Conservation (phyloP, 2,113 vertebrate species). For the Gila orcuttii region DNA sequence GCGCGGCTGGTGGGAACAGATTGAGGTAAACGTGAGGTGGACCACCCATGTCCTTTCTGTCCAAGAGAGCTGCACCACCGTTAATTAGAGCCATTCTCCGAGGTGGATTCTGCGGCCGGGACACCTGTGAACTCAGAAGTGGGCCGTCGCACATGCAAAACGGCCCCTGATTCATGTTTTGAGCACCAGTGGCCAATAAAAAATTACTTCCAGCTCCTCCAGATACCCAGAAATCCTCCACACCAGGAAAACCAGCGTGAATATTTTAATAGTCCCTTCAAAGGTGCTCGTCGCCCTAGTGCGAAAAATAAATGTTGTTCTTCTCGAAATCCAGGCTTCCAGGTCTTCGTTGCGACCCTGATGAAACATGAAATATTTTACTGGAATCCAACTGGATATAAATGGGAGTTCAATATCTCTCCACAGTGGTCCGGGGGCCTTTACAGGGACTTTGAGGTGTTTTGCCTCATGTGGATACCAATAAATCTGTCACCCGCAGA, state of each 20-base stretch:
- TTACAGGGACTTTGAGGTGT: slow-evolving; percentile 82
- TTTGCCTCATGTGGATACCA: slow-evolving; percentile 82
- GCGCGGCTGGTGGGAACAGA: slow-evolving; percentile 58
- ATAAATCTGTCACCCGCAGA: slow-evolving; percentile 92
- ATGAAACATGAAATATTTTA: slow-evolving; percentile 69
- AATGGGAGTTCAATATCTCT: slow-evolving; percentile 78
- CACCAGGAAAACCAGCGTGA: slow-evolving; percentile 12
- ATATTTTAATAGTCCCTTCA: slow-evolving; percentile 41
- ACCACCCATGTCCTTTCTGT: slow-evolving; percentile 61
- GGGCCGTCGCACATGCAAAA: slow-evolving; percentile 53
- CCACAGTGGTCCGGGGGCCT: slow-evolving; percentile 74
- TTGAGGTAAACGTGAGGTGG: slow-evolving; percentile 42
- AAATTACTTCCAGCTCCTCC: slow-evolving; percentile 68
- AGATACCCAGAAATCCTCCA: slow-evolving; percentile 59
- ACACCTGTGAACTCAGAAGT: slow-evolving; percentile 71
- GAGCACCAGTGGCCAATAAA: slow-evolving; percentile 49
- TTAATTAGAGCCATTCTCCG: slow-evolving; percentile 72
- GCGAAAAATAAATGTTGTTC: slow-evolving; percentile 52
- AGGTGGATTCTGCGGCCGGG: slow-evolving; percentile 73
- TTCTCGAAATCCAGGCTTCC: slow-evolving; percentile 43
- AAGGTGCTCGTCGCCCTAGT: slow-evolving; percentile 38
- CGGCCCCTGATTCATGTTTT: slow-evolving; percentile 12
- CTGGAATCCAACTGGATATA: slow-evolving; percentile 71
- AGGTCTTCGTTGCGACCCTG: slow-evolving; percentile 45
- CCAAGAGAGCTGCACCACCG: slow-evolving; percentile 67